phyloP scores from a whole-genome alignment of 1,140 invertebrate genomes.

The Coenobita brevimanus region DNA sequence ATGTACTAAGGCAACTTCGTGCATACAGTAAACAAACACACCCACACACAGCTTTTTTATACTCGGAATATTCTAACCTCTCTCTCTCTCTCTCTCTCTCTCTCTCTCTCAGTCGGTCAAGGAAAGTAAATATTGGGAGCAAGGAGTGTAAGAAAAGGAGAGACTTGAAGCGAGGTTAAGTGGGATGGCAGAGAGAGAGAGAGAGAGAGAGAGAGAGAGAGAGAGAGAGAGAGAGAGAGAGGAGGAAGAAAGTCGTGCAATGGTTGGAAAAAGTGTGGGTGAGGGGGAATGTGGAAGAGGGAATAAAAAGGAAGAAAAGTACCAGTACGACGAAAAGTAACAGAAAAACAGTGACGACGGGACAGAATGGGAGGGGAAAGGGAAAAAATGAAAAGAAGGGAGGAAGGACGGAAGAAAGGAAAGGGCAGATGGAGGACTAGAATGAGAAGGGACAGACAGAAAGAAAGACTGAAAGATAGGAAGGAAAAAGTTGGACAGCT shows the following conservation, averaged over 20 bases:
- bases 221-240: constrained; percentile 36
- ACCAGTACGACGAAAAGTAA: too few relatives aligned
- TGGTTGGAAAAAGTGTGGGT: background rate
- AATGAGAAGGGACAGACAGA: background rate
- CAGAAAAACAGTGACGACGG: background rate
- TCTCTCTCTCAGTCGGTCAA: background rate
- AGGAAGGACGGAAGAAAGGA: background rate
- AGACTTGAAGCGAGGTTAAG: background rate
- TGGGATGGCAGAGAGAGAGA: background rate
- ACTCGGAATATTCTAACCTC: background rate
- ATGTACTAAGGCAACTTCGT: background rate
- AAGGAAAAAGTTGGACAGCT: background rate
- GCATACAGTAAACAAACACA: too few relatives aligned
- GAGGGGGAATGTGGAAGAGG: background rate
- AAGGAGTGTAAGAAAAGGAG: background rate
- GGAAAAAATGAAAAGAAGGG: background rate
- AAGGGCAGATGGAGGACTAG: background rate
- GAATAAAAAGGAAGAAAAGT: too few relatives aligned
- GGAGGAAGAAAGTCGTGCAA: too few relatives aligned
- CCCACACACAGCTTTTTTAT: too few relatives aligned
- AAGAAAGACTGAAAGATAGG: background rate
- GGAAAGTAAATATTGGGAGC: background rate
- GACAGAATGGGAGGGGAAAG: background rate
- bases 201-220: constrained; percentile 33
- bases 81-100: background rate